Percentiles rank a stretch among this genome's conserved stretches.
These are phyloP conservation scores for Amblyraja radiata DNA, from an alignment of 2,797 vertebrate genomes.

Conservation along the genomic window DNA sequence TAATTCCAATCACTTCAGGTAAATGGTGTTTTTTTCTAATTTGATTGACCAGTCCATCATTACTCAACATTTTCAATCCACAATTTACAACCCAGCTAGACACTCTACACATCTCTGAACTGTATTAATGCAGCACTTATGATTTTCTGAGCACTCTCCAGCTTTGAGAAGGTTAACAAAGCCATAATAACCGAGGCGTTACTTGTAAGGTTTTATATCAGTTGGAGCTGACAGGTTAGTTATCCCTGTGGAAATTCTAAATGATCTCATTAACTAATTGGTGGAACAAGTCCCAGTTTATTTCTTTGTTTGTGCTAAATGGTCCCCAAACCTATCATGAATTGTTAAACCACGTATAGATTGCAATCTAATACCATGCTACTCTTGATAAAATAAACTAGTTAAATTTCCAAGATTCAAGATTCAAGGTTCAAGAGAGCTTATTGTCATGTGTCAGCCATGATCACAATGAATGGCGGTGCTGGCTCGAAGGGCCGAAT, in stretches of 20 bases:
- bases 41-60: not conserved
- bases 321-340: not conserved
- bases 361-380: not conserved
- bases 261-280: constrained; percentile 21
- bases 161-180: not conserved
- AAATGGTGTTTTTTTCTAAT: not conserved
- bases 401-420: no score
- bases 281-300: not conserved
- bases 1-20: not conserved
- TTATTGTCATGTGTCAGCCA: no score
- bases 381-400: not conserved
- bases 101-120: not conserved
- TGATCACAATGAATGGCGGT: no score
- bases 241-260: not conserved
- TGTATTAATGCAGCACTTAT: not conserved
- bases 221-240: not conserved
- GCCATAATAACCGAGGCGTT: not conserved
- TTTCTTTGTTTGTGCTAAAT: not conserved
- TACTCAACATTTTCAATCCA: not conserved
- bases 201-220: not conserved
- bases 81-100: not conserved
- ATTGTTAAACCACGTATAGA: no score
- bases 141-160: not conserved
- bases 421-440: no score
- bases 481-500: no score